Conservation (phyloP, 2,797 vertebrate genomes). For the Sebastes flavidus region DNA sequence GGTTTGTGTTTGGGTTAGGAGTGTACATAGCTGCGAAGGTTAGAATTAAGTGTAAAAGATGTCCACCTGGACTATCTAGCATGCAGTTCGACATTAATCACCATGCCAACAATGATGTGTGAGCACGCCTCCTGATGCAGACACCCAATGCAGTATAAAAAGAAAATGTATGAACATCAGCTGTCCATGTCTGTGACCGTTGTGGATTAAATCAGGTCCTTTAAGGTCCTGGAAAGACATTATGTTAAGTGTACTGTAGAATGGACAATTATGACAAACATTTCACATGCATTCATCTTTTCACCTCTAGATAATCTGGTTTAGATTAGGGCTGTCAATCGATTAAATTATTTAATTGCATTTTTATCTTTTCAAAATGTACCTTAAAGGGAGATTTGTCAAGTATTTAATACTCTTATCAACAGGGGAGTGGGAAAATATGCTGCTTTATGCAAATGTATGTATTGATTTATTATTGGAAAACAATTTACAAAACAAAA, state of each 20-base stretch:
- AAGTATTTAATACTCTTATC: too few species aligned
- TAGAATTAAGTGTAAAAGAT: too few species aligned
- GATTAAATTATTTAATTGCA: too few species aligned
- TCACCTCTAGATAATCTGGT: background rate
- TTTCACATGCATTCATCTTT: background rate
- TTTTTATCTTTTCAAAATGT: too few species aligned
- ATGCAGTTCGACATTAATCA: background rate
- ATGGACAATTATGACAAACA: background rate
- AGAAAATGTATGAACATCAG: background rate
- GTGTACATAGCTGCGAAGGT: too few species aligned
- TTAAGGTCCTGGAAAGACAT: background rate
- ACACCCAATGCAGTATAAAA: background rate
- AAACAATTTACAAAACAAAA: too few species aligned
- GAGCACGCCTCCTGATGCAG: background rate
- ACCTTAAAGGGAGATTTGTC: too few species aligned
- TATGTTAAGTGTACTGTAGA: background rate
- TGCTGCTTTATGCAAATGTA: too few species aligned
- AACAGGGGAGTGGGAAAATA: too few species aligned
- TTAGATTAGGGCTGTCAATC: background rate
- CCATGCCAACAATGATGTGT: background rate
- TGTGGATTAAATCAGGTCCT: accelerated
- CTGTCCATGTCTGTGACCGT: background rate
- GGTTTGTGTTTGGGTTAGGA: background rate
- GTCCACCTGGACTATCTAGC: background rate
- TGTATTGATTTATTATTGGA: too few species aligned